Base-by-base conservation (phyloP, 2,797 vertebrate genomes). In the Periparus ater region DNA sequence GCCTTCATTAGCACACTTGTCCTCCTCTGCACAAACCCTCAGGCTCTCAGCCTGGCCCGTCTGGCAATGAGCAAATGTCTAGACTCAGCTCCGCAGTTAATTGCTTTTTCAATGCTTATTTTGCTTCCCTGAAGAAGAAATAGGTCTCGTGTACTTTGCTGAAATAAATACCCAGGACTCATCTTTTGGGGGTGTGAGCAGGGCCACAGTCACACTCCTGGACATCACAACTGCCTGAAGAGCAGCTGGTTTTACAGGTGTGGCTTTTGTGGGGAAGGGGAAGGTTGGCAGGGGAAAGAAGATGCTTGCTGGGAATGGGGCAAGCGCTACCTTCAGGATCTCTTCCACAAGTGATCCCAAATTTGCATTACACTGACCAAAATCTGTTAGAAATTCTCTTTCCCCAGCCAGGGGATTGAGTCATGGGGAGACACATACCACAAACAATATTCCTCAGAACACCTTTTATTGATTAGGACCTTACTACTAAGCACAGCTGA, bases 101-200 rank as follows among this genome's bases (percentile, higher is more conserved):
- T 40, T 50, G 47, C 25, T 86, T 94, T 88, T 86, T 22, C 45
- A 36, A 11, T 61, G 68, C 40, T 62, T 53, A 5, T 36, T 87
- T 82, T 86, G 9, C 60, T 75, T 81, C 22, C n/a, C 42, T 44
- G 60, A 55, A 38, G 38, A 83, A 67, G 34, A 80, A 87, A 29
- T 4, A 36, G 14, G 10, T 63, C 17, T 48, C 0, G 0, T 2
- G 3, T 36, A 13, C 18, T 40, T 23, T 38, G 63, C 32, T 75
- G 77, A 42, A 57, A 68, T 13, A 83, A 78, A 88, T 42, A 51
- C 14, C 13, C 11, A 10, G 14, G 57, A n/a, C 17, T 45, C 21
- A 23, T 38, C 27, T 63, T 70, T 3, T 26, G 36, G 20, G 40
- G n/a, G 13, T 1, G 1, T 17, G 51, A 58, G 55, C 50, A 82